These are phyloP conservation scores for Athalia cordata DNA, from an alignment of 2,888 invertebrate species.

Conservation along the genomic window DNA sequence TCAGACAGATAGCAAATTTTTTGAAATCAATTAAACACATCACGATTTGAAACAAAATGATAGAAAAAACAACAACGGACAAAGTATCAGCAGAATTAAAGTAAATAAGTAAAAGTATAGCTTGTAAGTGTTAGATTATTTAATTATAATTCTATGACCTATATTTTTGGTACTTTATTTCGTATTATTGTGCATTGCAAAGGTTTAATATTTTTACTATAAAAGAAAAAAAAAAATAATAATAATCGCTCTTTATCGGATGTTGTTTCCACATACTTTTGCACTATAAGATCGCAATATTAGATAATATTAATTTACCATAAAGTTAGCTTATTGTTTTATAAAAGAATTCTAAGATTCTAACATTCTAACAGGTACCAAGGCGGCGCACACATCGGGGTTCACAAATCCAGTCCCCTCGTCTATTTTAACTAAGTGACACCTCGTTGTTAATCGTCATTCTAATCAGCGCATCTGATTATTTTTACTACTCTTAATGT, in stretches of 20 bases:
- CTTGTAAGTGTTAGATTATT: slow-evolving; percentile 21
- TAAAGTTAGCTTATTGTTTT: slow-evolving; percentile 6
- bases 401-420: slow-evolving; percentile 66
- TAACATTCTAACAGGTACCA: slow-evolving; percentile 62
- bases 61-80: background rate
- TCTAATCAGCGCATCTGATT: slow-evolving; percentile 63
- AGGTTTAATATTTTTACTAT: slow-evolving; percentile 3
- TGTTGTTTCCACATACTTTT: slow-evolving; percentile 1
- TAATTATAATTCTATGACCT: slow-evolving; percentile 23
- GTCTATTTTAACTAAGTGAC: slow-evolving; percentile 71
- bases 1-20: slow-evolving; percentile 32
- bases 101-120: background rate
- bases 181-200: slow-evolving; percentile 19
- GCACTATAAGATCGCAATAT: slow-evolving; percentile 21
- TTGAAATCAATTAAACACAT: slow-evolving; percentile 15
- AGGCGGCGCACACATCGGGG: slow-evolving; percentile 68
- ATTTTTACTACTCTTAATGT: slow-evolving; percentile 17
- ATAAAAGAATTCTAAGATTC: slow-evolving; percentile 38
- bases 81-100: background rate
- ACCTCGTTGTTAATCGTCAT: slow-evolving; percentile 66
- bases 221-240: background rate
- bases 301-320: slow-evolving; percentile 21
- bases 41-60: background rate
- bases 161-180: slow-evolving; percentile 33
- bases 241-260: background rate